phyloP scores from a whole-genome alignment of 2,797 vertebrate species.

The Muscicapa comitata region DNA sequence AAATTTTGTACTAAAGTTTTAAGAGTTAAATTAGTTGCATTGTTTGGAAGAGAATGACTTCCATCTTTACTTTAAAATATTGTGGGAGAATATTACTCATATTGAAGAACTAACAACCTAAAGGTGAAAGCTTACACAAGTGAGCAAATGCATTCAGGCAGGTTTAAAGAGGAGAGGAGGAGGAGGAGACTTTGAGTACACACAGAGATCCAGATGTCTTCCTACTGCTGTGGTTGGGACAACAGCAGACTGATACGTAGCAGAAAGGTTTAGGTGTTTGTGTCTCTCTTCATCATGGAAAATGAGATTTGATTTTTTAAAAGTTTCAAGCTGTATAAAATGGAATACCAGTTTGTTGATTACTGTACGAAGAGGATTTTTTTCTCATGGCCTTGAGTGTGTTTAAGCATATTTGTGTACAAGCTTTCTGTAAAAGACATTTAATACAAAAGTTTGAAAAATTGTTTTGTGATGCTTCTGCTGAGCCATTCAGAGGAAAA shows the following conservation, averaged over 20 bases:
- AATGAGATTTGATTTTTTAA: neutral
- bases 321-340: neutral
- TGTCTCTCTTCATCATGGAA: neutral
- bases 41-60: neutral
- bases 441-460: neutral
- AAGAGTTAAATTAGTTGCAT: neutral
- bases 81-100: neutral
- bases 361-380: neutral
- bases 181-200: neutral
- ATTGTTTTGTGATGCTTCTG: neutral
- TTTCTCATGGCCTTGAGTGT: neutral
- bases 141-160: neutral
- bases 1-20: neutral
- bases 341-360: neutral
- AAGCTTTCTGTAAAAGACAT: neutral
- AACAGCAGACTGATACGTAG: neutral
- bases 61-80: neutral
- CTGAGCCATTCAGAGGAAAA: conserved; percentile 20
- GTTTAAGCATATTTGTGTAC: neutral
- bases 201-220: neutral
- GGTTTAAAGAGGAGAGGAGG: neutral
- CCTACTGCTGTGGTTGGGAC: neutral
- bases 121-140: neutral
- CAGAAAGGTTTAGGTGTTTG: neutral
- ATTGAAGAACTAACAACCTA: neutral